These are phyloP conservation scores for Rhea americana DNA, from an alignment of 2,113 vertebrate genomes.

Conservation along the genomic window DNA sequence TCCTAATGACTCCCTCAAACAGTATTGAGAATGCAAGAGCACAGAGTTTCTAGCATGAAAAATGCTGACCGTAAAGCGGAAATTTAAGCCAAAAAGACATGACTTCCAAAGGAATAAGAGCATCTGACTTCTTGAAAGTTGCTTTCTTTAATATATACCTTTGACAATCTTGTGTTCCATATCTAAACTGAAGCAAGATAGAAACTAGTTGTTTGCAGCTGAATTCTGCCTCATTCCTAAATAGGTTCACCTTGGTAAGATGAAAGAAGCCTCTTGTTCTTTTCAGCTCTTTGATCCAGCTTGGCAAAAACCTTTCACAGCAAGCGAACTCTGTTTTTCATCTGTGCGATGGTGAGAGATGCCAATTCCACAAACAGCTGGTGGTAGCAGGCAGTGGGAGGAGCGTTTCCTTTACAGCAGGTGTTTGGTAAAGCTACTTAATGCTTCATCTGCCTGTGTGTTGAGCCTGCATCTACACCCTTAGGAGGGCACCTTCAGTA, in stretches of 20 bases:
- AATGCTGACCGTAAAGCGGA: background rate
- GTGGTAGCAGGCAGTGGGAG: fast-evolving
- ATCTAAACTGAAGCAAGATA: background rate
- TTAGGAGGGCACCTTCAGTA: background rate
- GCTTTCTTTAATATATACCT: conserved; percentile 8
- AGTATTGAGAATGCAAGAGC: background rate
- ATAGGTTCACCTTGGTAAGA: background rate
- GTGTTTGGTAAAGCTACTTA: background rate
- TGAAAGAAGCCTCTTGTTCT: background rate
- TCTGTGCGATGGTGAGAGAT: background rate
- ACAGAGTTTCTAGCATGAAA: background rate
- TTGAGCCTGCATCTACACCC: background rate
- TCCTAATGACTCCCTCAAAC: background rate
- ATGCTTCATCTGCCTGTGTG: background rate
- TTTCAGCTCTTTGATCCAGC: background rate
- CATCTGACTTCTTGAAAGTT: background rate
- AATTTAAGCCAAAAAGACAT: background rate
- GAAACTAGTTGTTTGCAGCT: background rate
- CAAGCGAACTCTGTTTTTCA: background rate
- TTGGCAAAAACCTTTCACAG: conserved; percentile 15
- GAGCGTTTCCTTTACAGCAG: background rate
- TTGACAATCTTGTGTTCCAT: background rate
- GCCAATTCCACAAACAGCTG: background rate
- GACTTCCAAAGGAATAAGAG: background rate
- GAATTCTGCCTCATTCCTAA: background rate